Evolutionary conservation across 2,888 invertebrate genomes (phyloP).

Genomic region (Trileptium ribeirensis): DNA sequence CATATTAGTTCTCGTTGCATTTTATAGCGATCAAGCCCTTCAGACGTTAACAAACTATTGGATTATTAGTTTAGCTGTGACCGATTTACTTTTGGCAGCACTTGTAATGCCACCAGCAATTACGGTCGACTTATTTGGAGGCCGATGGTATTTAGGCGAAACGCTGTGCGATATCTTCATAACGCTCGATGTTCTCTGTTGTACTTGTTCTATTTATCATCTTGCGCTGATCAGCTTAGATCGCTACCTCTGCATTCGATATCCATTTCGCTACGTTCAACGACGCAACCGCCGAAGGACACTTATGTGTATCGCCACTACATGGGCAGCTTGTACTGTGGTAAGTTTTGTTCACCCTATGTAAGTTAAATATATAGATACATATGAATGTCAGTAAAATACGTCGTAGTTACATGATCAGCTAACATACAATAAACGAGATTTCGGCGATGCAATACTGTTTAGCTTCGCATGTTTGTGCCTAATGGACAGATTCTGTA

Average conservation of each 20-base stretch:
- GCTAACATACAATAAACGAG: too few relatives aligned
- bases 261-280: slow-evolving; percentile 21
- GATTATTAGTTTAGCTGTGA: slow-evolving; percentile 25
- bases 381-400: too few relatives aligned
- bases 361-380: too few relatives aligned
- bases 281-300: not conserved
- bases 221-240: slow-evolving; percentile 24
- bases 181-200: slow-evolving; percentile 26
- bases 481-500: too few relatives aligned
- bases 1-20: slow-evolving; percentile 19
- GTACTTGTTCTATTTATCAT: slow-evolving; percentile 28
- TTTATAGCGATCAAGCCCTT: slow-evolving; percentile 18
- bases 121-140: not conserved
- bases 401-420: too few relatives aligned
- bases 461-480: too few relatives aligned
- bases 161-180: slow-evolving; percentile 24
- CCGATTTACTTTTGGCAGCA: slow-evolving; percentile 26
- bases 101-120: slow-evolving; percentile 23
- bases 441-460: too few relatives aligned
- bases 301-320: too few relatives aligned
- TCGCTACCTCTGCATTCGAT: slow-evolving; percentile 26
- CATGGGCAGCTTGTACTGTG: too few relatives aligned
- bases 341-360: too few relatives aligned
- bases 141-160: slow-evolving; percentile 16
- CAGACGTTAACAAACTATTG: slow-evolving; percentile 28